Evolutionary conservation across 2,113 vertebrate genomes (phyloP).

Genomic region (Plotosus lineatus): DNA sequence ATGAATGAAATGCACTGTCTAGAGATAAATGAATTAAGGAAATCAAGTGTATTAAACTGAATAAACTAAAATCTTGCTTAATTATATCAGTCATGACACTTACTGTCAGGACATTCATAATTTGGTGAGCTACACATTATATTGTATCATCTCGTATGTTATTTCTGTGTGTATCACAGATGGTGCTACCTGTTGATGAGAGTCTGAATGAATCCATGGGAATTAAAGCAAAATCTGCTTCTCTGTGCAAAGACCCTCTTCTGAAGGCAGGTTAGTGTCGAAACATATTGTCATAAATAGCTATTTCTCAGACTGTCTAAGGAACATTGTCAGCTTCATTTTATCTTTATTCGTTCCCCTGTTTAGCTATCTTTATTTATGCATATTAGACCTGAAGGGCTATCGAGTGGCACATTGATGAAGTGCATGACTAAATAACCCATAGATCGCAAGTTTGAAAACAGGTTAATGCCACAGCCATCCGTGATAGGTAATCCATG

Average conservation of each 20-base stretch:
- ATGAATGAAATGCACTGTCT: not conserved
- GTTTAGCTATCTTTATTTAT: no score
- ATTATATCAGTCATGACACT: not conserved
- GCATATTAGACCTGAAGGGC: not conserved
- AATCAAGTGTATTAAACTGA: not conserved
- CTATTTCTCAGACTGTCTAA: not conserved
- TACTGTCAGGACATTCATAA: not conserved
- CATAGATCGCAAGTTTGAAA: no score
- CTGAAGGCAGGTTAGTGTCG: slow-evolving; percentile 85
- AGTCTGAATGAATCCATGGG: slow-evolving; percentile 91
- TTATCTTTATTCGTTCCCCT: no score
- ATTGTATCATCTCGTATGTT: not conserved
- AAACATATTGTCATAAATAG: not conserved
- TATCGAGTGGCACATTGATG: no score
- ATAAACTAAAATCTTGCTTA: not conserved
- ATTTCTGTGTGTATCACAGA: slow-evolving; percentile 68
- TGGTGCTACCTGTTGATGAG: slow-evolving; percentile 93
- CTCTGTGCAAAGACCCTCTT: slow-evolving; percentile 88
- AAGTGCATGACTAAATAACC: no score
- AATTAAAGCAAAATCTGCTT: slow-evolving; percentile 90
- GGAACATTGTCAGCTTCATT: not conserved
- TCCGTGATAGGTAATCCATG: no score
- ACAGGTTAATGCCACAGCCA: no score
- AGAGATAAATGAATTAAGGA: not conserved
- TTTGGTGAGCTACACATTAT: not conserved